These are phyloP conservation scores for Xanthorhoe designata DNA, from an alignment of 2,888 invertebrate species.

Conservation along the genomic window DNA sequence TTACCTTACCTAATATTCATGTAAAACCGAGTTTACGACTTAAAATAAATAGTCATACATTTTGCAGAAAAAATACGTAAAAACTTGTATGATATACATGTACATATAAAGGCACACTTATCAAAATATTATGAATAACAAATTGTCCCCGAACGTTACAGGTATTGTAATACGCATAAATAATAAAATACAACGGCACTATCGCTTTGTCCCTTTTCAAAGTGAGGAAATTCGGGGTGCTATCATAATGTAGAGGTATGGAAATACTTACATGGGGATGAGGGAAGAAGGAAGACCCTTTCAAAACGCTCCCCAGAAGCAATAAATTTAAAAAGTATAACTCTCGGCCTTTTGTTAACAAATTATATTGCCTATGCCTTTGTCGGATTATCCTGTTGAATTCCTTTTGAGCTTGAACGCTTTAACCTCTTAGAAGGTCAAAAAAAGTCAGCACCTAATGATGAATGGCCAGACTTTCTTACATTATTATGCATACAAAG, in stretches of 20 bases:
- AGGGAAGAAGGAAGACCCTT: constrained; percentile 44
- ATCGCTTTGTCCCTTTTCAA: constrained; percentile 39
- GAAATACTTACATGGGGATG: constrained; percentile 38
- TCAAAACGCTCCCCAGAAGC: constrained; percentile 49
- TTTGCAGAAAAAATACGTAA: neutral
- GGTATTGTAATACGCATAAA: constrained; percentile 33
- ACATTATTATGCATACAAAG: constrained; percentile 44
- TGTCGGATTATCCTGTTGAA: constrained; percentile 49
- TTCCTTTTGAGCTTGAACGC: constrained; percentile 54
- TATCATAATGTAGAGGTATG: constrained; percentile 41
- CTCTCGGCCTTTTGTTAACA: constrained; percentile 65
- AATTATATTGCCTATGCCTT: constrained; percentile 57
- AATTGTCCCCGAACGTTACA: constrained; percentile 29
- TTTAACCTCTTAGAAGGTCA: constrained; percentile 55
- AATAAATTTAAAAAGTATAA: constrained; percentile 64
- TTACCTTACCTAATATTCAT: neutral
- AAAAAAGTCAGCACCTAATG: constrained; percentile 69
- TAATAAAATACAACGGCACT: constrained; percentile 35
- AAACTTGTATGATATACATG: constrained; percentile 8
- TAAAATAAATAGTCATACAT: neutral
- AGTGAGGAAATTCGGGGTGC: constrained; percentile 37
- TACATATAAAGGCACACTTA: constrained; percentile 14
- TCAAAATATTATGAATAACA: constrained; percentile 32
- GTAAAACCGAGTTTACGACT: neutral
- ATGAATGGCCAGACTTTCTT: constrained; percentile 72